phyloP scores from a whole-genome alignment of 2,797 vertebrate genomes.

The Cygnus olor region DNA sequence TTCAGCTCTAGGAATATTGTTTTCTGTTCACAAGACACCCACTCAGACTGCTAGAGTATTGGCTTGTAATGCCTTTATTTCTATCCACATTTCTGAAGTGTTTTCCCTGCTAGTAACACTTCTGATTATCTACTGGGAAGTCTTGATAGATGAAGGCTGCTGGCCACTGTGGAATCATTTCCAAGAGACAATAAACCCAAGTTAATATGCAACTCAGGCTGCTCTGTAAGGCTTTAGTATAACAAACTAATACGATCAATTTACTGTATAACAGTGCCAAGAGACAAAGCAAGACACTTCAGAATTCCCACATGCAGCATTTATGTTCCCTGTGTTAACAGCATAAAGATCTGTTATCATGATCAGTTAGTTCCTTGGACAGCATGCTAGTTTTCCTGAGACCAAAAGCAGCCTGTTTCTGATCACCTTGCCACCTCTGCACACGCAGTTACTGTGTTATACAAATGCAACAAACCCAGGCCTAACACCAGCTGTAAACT shows the following conservation, averaged over 20 bases:
- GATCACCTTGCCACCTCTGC: background rate
- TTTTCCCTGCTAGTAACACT: constrained; percentile 37
- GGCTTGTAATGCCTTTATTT: constrained; percentile 44
- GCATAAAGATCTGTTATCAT: background rate
- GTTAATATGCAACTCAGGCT: background rate
- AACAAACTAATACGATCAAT: background rate
- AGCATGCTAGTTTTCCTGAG: background rate
- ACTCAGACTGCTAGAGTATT: constrained; percentile 34
- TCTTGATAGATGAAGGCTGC: background rate
- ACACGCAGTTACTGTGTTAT: background rate
- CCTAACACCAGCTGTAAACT: background rate
- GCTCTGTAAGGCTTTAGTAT: background rate
- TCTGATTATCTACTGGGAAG: background rate
- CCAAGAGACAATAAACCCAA: background rate
- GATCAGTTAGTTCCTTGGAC: background rate
- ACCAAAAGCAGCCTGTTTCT: background rate
- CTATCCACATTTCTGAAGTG: background rate
- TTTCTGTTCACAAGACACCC: constrained; percentile 42
- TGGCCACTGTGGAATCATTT: background rate
- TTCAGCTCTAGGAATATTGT: constrained; percentile 12
- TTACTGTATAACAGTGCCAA: background rate
- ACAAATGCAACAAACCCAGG: background rate
- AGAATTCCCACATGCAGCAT: background rate
- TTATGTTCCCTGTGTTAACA: background rate
- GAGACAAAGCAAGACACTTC: background rate